Percentiles rank a stretch among this genome's conserved stretches.
Evolutionary conservation across 2,888 invertebrate species (phyloP).

Genomic region (Spodoptera picta): DNA sequence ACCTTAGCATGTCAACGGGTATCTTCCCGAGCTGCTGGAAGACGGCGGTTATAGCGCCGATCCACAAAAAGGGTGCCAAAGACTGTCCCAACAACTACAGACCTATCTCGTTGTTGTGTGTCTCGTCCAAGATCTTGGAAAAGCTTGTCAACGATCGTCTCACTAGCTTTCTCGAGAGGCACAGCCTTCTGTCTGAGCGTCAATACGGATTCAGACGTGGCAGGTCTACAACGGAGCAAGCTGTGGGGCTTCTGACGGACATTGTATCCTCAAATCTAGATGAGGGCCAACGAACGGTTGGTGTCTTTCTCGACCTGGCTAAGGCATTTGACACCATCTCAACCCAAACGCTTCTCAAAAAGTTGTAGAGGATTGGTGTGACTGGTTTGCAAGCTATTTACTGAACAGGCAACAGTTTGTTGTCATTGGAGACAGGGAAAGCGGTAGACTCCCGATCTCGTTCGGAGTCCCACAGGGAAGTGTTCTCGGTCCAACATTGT

Average conservation of each 20-base stretch:
- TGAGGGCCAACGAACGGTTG: background rate
- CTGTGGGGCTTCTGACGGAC: background rate
- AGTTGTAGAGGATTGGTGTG: too few relatives aligned
- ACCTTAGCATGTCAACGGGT: slow-evolving; percentile 2
- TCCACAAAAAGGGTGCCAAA: background rate
- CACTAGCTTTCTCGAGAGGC: background rate
- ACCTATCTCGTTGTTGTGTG: background rate
- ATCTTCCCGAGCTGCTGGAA: background rate
- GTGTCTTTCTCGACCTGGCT: too few relatives aligned
- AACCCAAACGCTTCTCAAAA: slow-evolving; percentile 1
- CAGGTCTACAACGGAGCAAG: background rate
- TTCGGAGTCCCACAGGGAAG: background rate
- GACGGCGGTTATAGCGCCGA: background rate
- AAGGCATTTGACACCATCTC: too few relatives aligned
- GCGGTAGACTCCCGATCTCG: background rate
- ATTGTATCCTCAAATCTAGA: background rate
- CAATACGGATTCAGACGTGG: background rate
- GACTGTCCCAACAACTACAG: slow-evolving; percentile 5
- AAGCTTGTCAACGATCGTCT: background rate
- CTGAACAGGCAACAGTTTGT: background rate
- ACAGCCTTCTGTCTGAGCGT: background rate
- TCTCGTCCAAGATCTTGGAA: too few relatives aligned
- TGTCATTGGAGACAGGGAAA: background rate
- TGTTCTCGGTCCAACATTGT: background rate
- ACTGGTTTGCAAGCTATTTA: background rate